Evolutionary conservation across 2,888 invertebrate species (phyloP).

Genomic region (Pollenia angustigena): DNA sequence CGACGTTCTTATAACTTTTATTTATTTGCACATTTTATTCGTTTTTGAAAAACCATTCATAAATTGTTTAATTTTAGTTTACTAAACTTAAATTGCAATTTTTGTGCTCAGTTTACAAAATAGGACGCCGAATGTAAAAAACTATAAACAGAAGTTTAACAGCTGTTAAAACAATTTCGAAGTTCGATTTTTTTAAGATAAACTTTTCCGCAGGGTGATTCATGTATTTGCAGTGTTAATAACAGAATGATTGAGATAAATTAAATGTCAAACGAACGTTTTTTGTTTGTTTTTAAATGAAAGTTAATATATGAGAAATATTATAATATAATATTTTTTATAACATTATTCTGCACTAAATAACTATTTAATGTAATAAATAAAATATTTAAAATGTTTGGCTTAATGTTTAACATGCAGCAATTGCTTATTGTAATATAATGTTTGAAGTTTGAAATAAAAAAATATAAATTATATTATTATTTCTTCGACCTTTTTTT

Average conservation of each 20-base stretch:
- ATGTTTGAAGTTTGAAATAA: no score
- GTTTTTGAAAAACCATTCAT: background rate
- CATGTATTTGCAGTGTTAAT: background rate
- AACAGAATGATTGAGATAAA: background rate
- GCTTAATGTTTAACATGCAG: no score
- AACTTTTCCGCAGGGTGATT: background rate
- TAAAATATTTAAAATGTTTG: no score
- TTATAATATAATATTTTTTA: background rate
- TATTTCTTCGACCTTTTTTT: no score
- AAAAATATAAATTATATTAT: no score
- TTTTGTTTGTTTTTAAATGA: background rate
- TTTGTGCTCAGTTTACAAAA: background rate
- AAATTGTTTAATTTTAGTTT: conserved; percentile 6
- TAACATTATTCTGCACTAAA: no score
- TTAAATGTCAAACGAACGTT: background rate
- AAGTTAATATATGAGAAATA: background rate
- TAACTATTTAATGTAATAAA: no score
- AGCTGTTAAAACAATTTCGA: conserved; percentile 53
- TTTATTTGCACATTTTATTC: conserved; percentile 16
- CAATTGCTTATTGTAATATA: no score
- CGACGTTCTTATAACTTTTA: background rate
- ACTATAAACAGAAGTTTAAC: conserved; percentile 57
- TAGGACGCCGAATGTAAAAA: conserved; percentile 62
- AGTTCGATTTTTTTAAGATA: background rate
- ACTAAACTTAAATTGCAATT: background rate